Percentiles rank a stretch among this genome's conserved stretches.
Conservation (phyloP, 2,113 vertebrate species). For the Bubo blakistoni region DNA sequence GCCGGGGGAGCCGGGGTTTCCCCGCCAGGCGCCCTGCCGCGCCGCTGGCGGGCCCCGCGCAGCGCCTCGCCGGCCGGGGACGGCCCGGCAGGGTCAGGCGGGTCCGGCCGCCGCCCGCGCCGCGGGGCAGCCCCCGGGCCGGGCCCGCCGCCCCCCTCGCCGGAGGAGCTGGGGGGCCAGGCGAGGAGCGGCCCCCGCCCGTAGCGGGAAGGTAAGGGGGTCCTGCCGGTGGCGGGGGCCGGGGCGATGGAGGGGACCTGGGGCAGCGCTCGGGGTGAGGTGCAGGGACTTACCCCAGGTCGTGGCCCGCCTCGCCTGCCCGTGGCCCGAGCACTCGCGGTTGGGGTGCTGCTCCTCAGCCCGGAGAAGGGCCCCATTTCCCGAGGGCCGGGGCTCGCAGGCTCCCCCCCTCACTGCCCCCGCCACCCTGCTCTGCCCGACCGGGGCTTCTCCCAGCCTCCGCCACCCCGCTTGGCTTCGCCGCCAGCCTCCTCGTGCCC, state of each 20-base stretch:
- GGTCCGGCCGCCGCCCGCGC: background rate
- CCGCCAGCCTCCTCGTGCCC: background rate
- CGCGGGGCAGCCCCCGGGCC: background rate
- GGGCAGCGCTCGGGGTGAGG: background rate
- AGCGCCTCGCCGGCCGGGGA: background rate
- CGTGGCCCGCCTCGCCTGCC: accelerated
- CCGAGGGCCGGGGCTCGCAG: too few species aligned
- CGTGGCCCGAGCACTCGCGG: background rate
- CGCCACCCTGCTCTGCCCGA: accelerated
- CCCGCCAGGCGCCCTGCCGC: background rate
- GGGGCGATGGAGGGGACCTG: background rate
- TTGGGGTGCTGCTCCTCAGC: background rate
- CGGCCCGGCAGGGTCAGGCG: background rate
- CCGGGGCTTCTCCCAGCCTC: background rate
- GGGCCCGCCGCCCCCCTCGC: background rate
- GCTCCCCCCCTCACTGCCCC: background rate
- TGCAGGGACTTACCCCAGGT: too few species aligned
- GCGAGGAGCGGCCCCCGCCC: background rate
- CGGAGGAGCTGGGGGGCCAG: background rate
- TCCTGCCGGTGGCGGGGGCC: background rate
- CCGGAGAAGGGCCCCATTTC: background rate
- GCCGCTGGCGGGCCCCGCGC: background rate
- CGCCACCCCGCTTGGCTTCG: background rate
- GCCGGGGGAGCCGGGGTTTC: slow-evolving; percentile 30
- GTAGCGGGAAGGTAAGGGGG: background rate